Base-by-base conservation (phyloP, 1,140 invertebrate species). In the Drosophila pseudoananassae region DNA sequence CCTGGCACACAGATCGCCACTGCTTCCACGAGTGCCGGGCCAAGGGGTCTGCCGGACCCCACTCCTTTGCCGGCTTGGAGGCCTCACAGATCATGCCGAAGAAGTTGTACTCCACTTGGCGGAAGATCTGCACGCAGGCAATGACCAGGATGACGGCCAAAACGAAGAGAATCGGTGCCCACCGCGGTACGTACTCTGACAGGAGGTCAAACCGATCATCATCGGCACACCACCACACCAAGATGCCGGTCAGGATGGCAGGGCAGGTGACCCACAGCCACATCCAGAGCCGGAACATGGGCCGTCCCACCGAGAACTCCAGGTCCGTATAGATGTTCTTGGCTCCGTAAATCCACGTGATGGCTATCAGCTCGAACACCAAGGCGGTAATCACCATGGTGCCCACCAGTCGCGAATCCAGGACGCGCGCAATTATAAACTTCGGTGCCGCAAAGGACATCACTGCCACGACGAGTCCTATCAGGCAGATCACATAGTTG, bases 11-110 rank as follows among this genome's bases (percentile, higher is more conserved):
- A 0, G 90, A 83, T 14, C 87, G 91, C 91, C 91, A 92, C 53
- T 92, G 91, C 64, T 92, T 92, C 91, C 91, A 92, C 12, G 91
- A 90, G 66, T 92, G 91, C 0, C 91, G 65, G 0, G 91, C 91
- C 59, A 92, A 51, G 0, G 91, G 91, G 78, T 92, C 91, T 0
- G 91, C 91, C 0, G 91, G 91, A 2, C 91, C 91, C 91, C 91
- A 92, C 71, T 92, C 91, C 76, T 92, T 92, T 1, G 91, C 91
- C 23, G 91, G 70, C 58, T 91, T 91, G 0, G 90, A 90, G 7
- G 91, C 89, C 52, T 92, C 91, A 40, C 90, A 91, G 7, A 92
- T 92, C 91, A 92, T 92, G 59, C 91, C 90, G 14, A 91, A 92
- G 76, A 91, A 92, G 64, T 92, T 92, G 66, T 92, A 92, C 57